These are phyloP conservation scores for Parthenolecanium corni DNA, from an alignment of 2,888 invertebrate species.

Conservation along the genomic window DNA sequence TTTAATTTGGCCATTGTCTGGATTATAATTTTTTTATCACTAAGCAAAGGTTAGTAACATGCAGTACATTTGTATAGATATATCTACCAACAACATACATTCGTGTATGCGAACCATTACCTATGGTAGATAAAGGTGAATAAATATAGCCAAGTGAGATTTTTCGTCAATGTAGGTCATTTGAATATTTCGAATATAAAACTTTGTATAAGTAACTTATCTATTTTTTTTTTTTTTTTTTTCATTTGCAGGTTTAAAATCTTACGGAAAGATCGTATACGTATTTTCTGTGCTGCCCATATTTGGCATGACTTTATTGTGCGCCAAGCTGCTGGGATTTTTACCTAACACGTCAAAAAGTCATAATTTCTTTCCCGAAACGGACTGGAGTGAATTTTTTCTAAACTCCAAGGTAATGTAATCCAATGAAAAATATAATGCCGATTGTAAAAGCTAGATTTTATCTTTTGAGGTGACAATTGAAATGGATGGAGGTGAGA, in stretches of 20 bases:
- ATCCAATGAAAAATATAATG: not conserved
- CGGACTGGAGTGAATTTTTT: slow-evolving; percentile 75
- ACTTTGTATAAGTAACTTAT: no score
- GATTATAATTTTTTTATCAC: slow-evolving; percentile 76
- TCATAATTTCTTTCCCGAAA: slow-evolving; percentile 62
- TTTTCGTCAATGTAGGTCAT: no score
- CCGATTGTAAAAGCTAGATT: no score
- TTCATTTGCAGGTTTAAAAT: slow-evolving; percentile 50
- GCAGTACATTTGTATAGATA: no score
- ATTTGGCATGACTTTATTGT: slow-evolving; percentile 58
- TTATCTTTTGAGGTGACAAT: no score
- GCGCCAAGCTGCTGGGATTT: slow-evolving; percentile 61
- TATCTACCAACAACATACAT: no score
- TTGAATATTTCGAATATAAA: no score
- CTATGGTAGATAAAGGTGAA: no score
- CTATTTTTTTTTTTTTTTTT: not conserved
- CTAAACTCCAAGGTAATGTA: slow-evolving; percentile 61
- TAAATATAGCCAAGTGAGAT: no score
- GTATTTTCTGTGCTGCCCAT: slow-evolving; percentile 67
- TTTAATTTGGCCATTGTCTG: slow-evolving; percentile 82
- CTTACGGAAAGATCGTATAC: slow-evolving; percentile 73
- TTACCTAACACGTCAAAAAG: slow-evolving; percentile 44
- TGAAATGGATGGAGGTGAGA: no score
- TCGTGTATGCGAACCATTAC: no score
- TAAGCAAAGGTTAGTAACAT: slow-evolving; percentile 61